Evolutionary conservation across 2,113 vertebrate genomes (phyloP).

Genomic region (Xiphophorus hellerii): DNA sequence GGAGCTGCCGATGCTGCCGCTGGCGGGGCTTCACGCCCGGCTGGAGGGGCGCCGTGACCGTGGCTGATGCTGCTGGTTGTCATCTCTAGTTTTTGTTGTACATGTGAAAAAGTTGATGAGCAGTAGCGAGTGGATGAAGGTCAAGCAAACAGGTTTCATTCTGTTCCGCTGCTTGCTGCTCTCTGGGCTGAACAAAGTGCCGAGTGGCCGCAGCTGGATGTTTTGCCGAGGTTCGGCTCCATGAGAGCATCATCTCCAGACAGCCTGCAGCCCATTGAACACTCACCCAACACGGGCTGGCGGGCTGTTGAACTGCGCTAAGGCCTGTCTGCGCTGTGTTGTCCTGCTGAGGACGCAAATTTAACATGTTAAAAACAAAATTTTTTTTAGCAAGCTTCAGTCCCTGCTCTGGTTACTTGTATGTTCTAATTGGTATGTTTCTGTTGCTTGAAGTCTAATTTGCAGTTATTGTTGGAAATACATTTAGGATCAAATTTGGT

Average conservation of each 20-base stretch:
- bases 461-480: background rate
- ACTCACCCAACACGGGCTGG: background rate
- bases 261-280: background rate
- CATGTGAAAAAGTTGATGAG: background rate
- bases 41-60: background rate
- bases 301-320: background rate
- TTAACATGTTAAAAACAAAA: background rate
- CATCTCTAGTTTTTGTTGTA: background rate
- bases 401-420: too few species aligned
- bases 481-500: background rate
- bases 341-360: background rate
- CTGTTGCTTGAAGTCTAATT: background rate
- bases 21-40: background rate
- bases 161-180: background rate
- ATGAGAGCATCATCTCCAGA: background rate
- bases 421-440: background rate
- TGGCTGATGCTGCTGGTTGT: background rate
- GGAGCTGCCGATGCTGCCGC: conserved; percentile 7
- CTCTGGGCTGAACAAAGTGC: conserved; percentile 38
- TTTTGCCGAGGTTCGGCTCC: background rate
- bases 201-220: conserved; percentile 40
- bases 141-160: conserved; percentile 48
- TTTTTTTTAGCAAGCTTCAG: too few species aligned
- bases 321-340: too few species aligned
- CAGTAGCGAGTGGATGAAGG: conserved; percentile 32